phyloP scores from a whole-genome alignment of 2,888 invertebrate genomes.

The Choristoneura rosaceana region DNA sequence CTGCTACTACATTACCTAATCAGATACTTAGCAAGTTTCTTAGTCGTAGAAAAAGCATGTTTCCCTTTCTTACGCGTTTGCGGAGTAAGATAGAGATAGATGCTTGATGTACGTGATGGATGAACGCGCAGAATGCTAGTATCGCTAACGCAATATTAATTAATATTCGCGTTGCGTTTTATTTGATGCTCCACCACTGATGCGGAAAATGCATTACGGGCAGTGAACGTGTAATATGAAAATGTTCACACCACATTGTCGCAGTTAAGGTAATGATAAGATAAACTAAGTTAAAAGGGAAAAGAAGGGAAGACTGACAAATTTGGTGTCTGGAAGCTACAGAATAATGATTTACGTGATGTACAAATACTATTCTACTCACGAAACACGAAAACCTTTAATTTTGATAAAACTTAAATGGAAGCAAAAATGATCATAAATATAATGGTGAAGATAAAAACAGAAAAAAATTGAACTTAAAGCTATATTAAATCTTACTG shows the following conservation, averaged over 20 bases:
- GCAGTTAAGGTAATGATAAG: background rate
- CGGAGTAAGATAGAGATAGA: background rate
- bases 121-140: too few relatives aligned
- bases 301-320: background rate
- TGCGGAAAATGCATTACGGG: too few relatives aligned
- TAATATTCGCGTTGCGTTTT: too few relatives aligned
- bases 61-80: background rate
- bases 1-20: too few relatives aligned
- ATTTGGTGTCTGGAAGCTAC: background rate
- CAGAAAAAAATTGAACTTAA: constrained; percentile 4
- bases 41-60: too few relatives aligned
- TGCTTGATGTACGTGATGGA: background rate
- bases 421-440: constrained; percentile 2
- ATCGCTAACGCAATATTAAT: too few relatives aligned
- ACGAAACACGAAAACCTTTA: background rate
- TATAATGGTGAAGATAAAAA: constrained; percentile 4
- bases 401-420: background rate
- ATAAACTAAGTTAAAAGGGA: background rate
- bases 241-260: background rate
- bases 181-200: too few relatives aligned
- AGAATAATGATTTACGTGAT: background rate
- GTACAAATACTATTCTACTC: background rate
- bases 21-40: too few relatives aligned
- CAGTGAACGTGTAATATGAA: too few relatives aligned
- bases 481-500: constrained; percentile 20